Evolutionary conservation across 2,113 vertebrate species (phyloP), one percentile per base, ranked within the genome.

Genomic region (Tragulus kanchil): DNA sequence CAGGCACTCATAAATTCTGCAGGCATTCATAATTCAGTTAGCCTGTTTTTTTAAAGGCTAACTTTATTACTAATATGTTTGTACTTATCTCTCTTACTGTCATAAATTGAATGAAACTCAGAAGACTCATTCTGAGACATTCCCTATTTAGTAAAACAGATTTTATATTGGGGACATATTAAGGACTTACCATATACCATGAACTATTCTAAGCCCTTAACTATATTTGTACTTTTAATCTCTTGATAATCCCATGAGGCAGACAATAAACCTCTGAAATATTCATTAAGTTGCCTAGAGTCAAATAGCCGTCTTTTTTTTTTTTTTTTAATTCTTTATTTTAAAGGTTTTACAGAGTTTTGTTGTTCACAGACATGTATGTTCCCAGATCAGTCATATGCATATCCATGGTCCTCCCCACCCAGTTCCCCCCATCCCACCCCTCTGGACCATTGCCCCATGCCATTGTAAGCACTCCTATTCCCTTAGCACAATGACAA

Each of bases 31-130:
- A 36, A 36, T 36, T 36, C 36, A 36, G 36, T 36, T 36, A 36
- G 75, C 15, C 4, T 58, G 1, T 58, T 62, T 73, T 79, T 82
- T 65, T 28, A 56, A 26, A 86, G 26, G 21, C 10, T 95, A 85
- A 50, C 28, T 82, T 91, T 73, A 19, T 89, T 92, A 77, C 42
- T 77, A 78, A 85, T 94, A 86, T 52, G 1, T 75, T 85, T 94
- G 8, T 52, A n/a, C 59, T 95, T 88, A 42, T 36, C 26, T 81
- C 90, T 28, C 36, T 90, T 77, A 31, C 45, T 77, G 1, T 88
- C n/a, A 85, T 82, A 95, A 82, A 95, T 65, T 81, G 52, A 90
- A 61, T 52, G 8, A 89, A 71, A 83, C 16, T 58, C 6, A 92
- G 58, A 54, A 88, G 26, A 54, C 6, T 81, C 13, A 64, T 75